These are phyloP conservation scores for Rhinopomastus cyanomelas DNA, from an alignment of 2,113 vertebrate species.

Conservation along the genomic window DNA sequence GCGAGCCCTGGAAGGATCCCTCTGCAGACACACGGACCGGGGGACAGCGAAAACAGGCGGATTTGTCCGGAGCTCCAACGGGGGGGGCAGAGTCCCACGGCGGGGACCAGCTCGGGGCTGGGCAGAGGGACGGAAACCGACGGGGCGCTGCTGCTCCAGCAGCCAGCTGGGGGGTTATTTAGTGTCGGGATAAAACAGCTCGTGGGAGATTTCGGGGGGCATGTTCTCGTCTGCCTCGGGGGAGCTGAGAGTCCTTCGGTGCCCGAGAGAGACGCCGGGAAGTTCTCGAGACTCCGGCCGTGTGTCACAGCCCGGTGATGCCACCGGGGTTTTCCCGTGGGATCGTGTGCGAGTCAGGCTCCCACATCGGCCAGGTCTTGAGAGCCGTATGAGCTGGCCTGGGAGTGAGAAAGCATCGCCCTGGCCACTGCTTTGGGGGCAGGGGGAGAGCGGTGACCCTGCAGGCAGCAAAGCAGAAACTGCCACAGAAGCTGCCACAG, in stretches of 20 bases:
- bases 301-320: neutral
- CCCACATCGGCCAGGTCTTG: rapidly evolving
- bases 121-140: constrained; percentile 62
- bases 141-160: neutral
- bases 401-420: neutral
- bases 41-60: constrained; percentile 56
- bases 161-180: neutral
- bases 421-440: neutral
- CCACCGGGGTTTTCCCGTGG: neutral
- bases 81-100: constrained; percentile 46
- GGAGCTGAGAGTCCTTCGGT: neutral
- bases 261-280: neutral
- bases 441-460: neutral
- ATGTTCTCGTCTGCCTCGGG: neutral
- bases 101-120: no score
- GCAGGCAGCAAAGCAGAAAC: neutral
- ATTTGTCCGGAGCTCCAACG: constrained; percentile 71
- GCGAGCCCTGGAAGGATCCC: no score
- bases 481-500: rapidly evolving
- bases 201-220: neutral
- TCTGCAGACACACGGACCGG: neutral
- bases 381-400: neutral
- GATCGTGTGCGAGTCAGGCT: neutral
- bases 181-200: constrained; percentile 18
- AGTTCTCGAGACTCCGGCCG: neutral